Evolutionary conservation across 2,888 invertebrate species (phyloP).

Genomic region (Deilephila elpenor): DNA sequence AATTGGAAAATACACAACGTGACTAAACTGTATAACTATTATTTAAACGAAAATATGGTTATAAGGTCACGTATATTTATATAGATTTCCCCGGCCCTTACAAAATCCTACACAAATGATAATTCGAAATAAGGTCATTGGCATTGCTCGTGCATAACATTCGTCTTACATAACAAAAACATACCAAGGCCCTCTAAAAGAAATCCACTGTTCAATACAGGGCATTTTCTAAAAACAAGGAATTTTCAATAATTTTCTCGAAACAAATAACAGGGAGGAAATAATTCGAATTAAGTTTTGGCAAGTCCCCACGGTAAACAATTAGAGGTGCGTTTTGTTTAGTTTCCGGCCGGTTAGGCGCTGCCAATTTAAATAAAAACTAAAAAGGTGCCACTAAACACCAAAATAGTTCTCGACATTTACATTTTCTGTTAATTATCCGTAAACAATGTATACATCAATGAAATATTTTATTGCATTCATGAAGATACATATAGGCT

Average conservation of each 20-base stretch:
- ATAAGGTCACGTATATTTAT: neutral
- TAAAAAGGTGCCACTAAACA: constrained; percentile 26
- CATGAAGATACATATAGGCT: too few relatives aligned
- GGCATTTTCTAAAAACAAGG: neutral
- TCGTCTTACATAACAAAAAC: constrained; percentile 13
- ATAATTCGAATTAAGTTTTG: constrained; percentile 43
- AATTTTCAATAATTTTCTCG: neutral
- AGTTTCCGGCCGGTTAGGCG: constrained; percentile 49
- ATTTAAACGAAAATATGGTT: too few relatives aligned
- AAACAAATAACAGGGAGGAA: constrained; percentile 14
- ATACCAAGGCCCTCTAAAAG: constrained; percentile 7
- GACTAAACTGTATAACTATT: neutral
- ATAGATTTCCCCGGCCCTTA: constrained; percentile 8
- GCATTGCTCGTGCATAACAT: constrained; percentile 30
- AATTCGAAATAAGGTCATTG: constrained; percentile 32
- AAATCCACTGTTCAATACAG: neutral
- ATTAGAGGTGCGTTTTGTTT: constrained; percentile 39
- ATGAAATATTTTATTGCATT: too few relatives aligned
- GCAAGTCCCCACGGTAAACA: constrained; percentile 50
- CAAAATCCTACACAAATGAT: neutral
- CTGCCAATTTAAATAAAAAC: constrained; percentile 49
- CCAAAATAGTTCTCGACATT: neutral
- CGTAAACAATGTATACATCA: neutral
- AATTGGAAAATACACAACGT: neutral
- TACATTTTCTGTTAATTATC: neutral